Conservation (phyloP, 2,113 vertebrate species). For the Periophthalmodon schlosseri region DNA sequence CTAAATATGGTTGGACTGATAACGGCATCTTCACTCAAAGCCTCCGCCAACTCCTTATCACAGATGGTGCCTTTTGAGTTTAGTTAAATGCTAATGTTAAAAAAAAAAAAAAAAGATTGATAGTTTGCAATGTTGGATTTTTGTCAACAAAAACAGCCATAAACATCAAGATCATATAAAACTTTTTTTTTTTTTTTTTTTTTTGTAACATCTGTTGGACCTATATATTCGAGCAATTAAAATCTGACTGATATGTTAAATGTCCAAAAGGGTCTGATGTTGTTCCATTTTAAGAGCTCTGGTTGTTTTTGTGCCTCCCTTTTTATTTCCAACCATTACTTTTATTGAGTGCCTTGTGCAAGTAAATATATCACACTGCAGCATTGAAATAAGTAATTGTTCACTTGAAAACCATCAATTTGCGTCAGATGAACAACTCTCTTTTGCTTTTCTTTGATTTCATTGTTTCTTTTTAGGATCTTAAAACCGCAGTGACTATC, state of each 20-base stretch:
- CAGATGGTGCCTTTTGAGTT: constrained; percentile 5
- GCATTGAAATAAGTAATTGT: constrained; percentile 14
- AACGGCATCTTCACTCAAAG: not conserved
- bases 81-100: constrained; percentile 1
- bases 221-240: constrained; percentile 12
- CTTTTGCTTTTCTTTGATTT: constrained; percentile 3
- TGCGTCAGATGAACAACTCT: constrained; percentile 16
- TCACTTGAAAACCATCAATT: constrained; percentile 26
- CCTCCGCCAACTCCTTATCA: not conserved
- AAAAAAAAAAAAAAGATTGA: not conserved
- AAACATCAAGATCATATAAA: not conserved
- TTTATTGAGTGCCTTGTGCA: not conserved
- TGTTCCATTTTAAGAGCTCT: constrained; percentile 12
- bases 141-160: not conserved
- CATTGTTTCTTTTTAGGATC: constrained; percentile 32
- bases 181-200: not conserved
- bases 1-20: not conserved
- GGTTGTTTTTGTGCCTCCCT: not conserved
- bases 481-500: constrained; percentile 21
- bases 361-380: constrained; percentile 1
- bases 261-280: not conserved
- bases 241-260: constrained; percentile 1
- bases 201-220: not conserved
- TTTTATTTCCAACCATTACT: not conserved
- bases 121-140: not conserved